Percentiles rank a stretch among this genome's conserved stretches.
Evolutionary conservation across 2,888 invertebrate species (phyloP).

Genomic region (Neoitamus cyanurus): DNA sequence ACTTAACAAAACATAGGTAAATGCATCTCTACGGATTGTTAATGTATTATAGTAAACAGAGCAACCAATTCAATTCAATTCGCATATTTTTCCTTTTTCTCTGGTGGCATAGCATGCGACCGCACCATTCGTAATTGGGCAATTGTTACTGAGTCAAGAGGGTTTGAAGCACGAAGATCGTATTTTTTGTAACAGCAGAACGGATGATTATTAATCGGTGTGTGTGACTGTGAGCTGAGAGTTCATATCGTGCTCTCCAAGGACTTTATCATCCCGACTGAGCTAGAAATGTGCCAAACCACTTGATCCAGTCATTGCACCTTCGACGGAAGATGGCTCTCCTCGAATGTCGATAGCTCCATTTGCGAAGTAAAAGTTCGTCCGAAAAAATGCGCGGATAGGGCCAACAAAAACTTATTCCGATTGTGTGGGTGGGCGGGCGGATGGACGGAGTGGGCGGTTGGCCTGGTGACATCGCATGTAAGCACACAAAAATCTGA

Average conservation of each 20-base stretch:
- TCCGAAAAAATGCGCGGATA: not conserved
- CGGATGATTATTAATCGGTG: not conserved
- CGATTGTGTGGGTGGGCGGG: not conserved
- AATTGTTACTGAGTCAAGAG: not conserved
- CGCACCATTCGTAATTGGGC: too few relatives aligned
- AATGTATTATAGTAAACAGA: too few relatives aligned
- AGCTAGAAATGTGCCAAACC: not conserved
- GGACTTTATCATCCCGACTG: not conserved
- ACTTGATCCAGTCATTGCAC: not conserved
- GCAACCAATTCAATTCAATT: too few relatives aligned
- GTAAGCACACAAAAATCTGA: conserved; percentile 26
- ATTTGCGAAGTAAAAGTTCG: not conserved
- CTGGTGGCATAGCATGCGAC: too few relatives aligned
- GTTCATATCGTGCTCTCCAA: not conserved
- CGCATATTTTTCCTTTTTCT: too few relatives aligned
- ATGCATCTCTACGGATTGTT: too few relatives aligned
- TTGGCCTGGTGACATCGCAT: not conserved
- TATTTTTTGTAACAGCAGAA: not conserved
- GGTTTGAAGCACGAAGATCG: too few relatives aligned
- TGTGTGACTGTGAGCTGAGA: not conserved
- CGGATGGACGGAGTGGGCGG: not conserved
- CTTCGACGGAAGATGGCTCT: not conserved
- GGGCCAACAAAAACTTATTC: not conserved
- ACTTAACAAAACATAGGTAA: too few relatives aligned
- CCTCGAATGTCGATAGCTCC: not conserved